phyloP scores from a whole-genome alignment of 1,140 invertebrate genomes.

The Anastrepha obliqua region DNA sequence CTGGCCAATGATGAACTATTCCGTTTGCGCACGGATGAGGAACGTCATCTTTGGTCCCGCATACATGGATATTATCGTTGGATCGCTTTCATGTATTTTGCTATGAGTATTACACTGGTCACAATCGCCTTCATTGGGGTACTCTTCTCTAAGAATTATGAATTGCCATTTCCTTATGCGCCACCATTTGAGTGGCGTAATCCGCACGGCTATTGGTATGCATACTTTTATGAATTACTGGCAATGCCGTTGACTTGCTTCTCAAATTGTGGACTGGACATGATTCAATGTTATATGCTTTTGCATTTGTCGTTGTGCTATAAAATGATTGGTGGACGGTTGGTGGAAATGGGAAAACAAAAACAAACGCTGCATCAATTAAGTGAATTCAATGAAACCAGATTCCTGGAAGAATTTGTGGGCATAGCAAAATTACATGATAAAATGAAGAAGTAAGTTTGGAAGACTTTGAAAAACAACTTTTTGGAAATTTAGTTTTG shows the following conservation, averaged over 20 bases:
- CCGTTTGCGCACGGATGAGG: slow-evolving; percentile 56
- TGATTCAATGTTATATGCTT: slow-evolving; percentile 66
- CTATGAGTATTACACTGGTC: slow-evolving; percentile 62
- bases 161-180: slow-evolving; percentile 66
- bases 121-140: slow-evolving; percentile 61
- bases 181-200: slow-evolving; percentile 68
- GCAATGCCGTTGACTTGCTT: slow-evolving; percentile 68
- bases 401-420: slow-evolving; percentile 46
- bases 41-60: slow-evolving; percentile 59
- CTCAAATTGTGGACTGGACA: slow-evolving; percentile 65
- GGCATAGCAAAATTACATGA: slow-evolving; percentile 63
- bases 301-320: slow-evolving; percentile 66
- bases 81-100: slow-evolving; percentile 62
- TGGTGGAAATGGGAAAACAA: slow-evolving; percentile 55
- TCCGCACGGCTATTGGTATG: slow-evolving; percentile 61
- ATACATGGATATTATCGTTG: slow-evolving; percentile 62
- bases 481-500: background rate
- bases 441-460: slow-evolving; percentile 57
- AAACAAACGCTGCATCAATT: too few relatives aligned
- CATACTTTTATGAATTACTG: slow-evolving; percentile 64
- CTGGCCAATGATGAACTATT: slow-evolving; percentile 48
- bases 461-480: background rate
- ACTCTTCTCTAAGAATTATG: slow-evolving; percentile 62
- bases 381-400: background rate
- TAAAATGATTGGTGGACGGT: slow-evolving; percentile 62